These are phyloP conservation scores for Lasioglossum vierecki DNA, from an alignment of 2,888 invertebrate species.

Conservation along the genomic window DNA sequence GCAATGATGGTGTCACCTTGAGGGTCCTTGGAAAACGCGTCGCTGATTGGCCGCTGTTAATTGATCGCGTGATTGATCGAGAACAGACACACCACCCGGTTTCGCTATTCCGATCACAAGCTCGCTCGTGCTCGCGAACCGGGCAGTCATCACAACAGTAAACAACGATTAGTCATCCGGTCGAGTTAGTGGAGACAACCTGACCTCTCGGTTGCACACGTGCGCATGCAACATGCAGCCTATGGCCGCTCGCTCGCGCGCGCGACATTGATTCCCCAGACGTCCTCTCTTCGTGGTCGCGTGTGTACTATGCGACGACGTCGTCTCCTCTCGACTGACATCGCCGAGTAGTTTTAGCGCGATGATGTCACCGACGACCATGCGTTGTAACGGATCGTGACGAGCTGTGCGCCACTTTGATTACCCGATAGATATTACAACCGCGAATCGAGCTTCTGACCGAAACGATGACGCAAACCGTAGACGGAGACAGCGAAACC, in stretches of 20 bases:
- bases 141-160: constrained; percentile 68
- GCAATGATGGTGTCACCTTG: background rate
- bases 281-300: constrained; percentile 1
- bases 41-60: background rate
- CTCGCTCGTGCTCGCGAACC: constrained; percentile 23
- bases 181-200: constrained; percentile 57
- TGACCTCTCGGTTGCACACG: constrained; percentile 50
- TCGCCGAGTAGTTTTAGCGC: constrained; percentile 58
- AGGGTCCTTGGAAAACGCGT: background rate
- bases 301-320: background rate
- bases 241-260: background rate
- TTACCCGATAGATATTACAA: constrained; percentile 55
- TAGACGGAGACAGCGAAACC: background rate
- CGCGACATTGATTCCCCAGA: constrained; percentile 38
- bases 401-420: constrained; percentile 37
- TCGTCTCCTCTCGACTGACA: constrained; percentile 25
- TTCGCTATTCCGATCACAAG: constrained; percentile 42
- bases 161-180: constrained; percentile 69
- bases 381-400: constrained; percentile 68
- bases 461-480: constrained; percentile 60
- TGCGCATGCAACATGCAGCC: constrained; percentile 10
- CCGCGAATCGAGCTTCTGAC: constrained; percentile 56
- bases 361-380: constrained; percentile 67
- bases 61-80: background rate
- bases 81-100: background rate